A percentile compares a stretch with the other conserved stretches of the same genome.
Conservation (phyloP, 2,888 invertebrate genomes). For the Mimas tiliae region DNA sequence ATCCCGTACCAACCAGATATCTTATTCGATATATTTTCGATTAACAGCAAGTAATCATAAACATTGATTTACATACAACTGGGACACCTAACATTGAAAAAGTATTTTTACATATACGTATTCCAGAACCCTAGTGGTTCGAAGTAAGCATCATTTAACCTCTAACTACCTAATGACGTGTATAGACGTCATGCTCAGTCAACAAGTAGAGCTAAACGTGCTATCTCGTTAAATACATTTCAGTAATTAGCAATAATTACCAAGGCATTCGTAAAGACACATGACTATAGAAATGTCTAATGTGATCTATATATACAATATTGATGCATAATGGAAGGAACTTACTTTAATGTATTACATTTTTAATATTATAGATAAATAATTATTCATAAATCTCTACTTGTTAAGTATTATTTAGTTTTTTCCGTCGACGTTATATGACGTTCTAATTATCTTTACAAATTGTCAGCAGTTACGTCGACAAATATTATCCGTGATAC, state of each 20-base stretch:
- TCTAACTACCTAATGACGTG: conserved; percentile 16
- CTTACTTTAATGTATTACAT: too few species aligned
- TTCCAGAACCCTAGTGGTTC: conserved; percentile 1
- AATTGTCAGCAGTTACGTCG: too few species aligned
- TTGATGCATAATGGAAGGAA: neutral
- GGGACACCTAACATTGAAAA: neutral
- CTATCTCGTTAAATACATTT: neutral
- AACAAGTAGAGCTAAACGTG: conserved; percentile 12
- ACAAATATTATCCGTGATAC: too few species aligned
- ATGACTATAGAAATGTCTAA: neutral
- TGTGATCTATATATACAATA: neutral
- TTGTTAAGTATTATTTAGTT: too few species aligned
- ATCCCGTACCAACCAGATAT: neutral
- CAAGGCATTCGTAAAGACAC: neutral
- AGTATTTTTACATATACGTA: neutral
- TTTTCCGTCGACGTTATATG: too few species aligned
- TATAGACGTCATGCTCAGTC: conserved; percentile 17
- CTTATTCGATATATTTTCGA: neutral
- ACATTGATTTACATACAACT: too few species aligned
- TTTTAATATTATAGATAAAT: too few species aligned
- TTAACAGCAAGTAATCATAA: conserved; percentile 1
- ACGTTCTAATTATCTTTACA: too few species aligned
- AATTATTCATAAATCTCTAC: too few species aligned
- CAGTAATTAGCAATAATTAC: neutral
- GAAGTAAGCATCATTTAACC: conserved; percentile 10